phyloP scores from a whole-genome alignment of 1,140 invertebrate species.

The Drosophila arizonae region DNA sequence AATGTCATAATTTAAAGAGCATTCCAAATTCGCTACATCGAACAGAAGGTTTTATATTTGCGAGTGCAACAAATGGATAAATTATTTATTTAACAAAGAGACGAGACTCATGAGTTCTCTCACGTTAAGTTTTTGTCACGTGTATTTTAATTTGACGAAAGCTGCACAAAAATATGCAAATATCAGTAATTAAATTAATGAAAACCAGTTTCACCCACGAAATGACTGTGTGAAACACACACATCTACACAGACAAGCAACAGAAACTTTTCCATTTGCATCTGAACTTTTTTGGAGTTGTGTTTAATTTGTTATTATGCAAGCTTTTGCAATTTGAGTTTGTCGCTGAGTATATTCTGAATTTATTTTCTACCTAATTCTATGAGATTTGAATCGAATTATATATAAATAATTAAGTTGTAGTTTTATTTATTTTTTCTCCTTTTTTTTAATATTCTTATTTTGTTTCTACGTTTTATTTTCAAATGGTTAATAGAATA shows the following conservation, averaged over 20 bases:
- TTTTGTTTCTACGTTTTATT: too few species aligned
- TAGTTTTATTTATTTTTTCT: too few species aligned
- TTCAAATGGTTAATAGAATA: too few species aligned
- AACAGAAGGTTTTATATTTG: slow-evolving; percentile 13
- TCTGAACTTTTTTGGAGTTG: not conserved
- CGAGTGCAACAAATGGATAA: slow-evolving; percentile 47
- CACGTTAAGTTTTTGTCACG: slow-evolving; percentile 46
- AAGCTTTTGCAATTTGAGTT: slow-evolving; percentile 14
- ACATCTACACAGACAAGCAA: not conserved
- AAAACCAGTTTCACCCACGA: slow-evolving; percentile 49
- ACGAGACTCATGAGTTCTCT: slow-evolving; percentile 3
- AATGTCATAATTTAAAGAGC: not conserved
- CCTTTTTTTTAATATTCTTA: too few species aligned
- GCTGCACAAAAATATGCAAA: slow-evolving; percentile 58
- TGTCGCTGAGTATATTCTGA: not conserved
- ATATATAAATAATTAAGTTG: not conserved
- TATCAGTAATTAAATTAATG: slow-evolving; percentile 74
- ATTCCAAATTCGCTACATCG: not conserved
- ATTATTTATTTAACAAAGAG: slow-evolving; percentile 57
- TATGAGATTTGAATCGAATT: not conserved
- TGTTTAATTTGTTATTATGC: not conserved
- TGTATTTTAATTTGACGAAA: slow-evolving; percentile 57
- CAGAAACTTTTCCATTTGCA: slow-evolving; percentile 9
- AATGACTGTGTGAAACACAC: slow-evolving; percentile 25
- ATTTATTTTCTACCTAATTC: not conserved